Evolutionary conservation across 2,113 vertebrate genomes (phyloP), one percentile per base, ranked within the genome.

Genomic region (Elachura formosa): DNA sequence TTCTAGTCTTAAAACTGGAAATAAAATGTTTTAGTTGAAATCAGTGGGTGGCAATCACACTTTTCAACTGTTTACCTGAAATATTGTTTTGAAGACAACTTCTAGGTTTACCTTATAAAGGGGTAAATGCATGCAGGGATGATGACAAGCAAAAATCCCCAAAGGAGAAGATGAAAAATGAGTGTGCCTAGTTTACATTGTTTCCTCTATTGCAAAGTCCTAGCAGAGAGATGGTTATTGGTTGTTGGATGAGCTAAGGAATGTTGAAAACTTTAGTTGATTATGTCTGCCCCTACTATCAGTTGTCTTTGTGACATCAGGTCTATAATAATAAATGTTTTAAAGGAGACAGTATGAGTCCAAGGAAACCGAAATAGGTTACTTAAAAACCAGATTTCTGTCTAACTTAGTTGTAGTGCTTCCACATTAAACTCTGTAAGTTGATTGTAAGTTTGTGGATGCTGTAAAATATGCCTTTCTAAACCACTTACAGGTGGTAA

Each of bases 141-240:
- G 95, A 94, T 94, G 96, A 92, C 88, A 97, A 95, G 89, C 38
- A 76, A 84, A 87, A 90, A 89, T 91, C 71, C 96, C 93, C 91
- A 71, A 90, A 97, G 89, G 83, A 77, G 54, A 83, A 87, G 40
- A 89, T 87, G 81, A 96, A 96, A 96, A 97, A 96, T 94, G 91
- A 97, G 64, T 51, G 45, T 89, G 51, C 61, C 87, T 96, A 43
- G 56, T 94, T 96, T 94, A 86, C 90, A 82, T 96, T 97, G 93
- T 96, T 97, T 96, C 89, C 91, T 76, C 73, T 97, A 94, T 94
- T 97, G 87, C 93, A 94, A 97, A 97, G 96, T 91, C 82, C 77
- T 96, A 64, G 72, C 93, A 95, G 78, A 81, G 71, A 93, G 78
- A 73, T 91, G 3, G 22, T 96, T 97, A 96, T 94, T 92, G 77